Evolutionary conservation across 2,797 vertebrate genomes (phyloP).

Genomic region (Pangasius krempfi): DNA sequence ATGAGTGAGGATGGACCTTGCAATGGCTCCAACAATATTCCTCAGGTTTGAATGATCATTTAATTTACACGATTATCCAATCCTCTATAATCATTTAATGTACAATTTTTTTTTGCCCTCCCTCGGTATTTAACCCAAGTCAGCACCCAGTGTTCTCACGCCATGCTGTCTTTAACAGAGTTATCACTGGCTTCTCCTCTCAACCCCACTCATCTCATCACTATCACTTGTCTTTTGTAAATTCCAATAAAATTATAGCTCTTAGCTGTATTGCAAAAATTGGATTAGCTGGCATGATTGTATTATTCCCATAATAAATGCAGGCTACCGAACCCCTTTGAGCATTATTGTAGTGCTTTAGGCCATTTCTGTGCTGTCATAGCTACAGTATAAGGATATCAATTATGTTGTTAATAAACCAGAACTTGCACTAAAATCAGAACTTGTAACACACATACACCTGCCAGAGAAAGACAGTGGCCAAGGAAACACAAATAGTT

Average conservation of each 20-base stretch:
- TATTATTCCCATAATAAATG: background rate
- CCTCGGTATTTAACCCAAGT: background rate
- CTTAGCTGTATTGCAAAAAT: slow-evolving; percentile 10
- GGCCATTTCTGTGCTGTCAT: slow-evolving; percentile 2
- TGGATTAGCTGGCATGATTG: background rate
- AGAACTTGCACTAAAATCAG: background rate
- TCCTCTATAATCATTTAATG: background rate
- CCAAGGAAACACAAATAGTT: background rate
- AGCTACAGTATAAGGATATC: background rate
- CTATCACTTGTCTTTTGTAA: background rate
- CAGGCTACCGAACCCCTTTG: background rate
- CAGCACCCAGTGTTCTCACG: background rate
- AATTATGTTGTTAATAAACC: background rate
- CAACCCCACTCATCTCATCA: background rate
- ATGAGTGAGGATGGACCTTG: background rate
- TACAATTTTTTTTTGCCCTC: background rate
- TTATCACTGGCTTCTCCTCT: background rate
- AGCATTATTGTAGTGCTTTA: background rate
- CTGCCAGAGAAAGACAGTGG: background rate
- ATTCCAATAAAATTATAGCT: background rate
- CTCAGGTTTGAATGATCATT: background rate
- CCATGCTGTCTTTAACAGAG: background rate
- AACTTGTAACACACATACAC: background rate
- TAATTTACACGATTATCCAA: too few relatives aligned
- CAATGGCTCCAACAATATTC: background rate